phyloP scores from a whole-genome alignment of 2,797 vertebrate genomes.

The Hybognathus amarus region DNA sequence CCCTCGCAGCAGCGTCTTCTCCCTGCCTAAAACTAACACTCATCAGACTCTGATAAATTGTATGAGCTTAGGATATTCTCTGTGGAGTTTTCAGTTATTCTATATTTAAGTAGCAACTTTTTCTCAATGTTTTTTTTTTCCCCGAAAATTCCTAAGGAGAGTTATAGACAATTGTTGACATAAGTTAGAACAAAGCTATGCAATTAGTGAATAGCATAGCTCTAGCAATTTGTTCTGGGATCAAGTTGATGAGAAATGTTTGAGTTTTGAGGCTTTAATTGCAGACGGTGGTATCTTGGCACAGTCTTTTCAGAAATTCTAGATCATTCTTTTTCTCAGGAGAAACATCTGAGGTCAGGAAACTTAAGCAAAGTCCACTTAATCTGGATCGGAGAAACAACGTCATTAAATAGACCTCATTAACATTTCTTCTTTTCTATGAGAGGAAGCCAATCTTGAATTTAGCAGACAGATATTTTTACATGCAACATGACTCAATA shows the following conservation, averaged over 20 bases:
- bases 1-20: not conserved
- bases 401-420: conserved; percentile 18
- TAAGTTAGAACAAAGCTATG: not conserved
- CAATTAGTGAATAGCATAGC: not conserved
- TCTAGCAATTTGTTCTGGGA: not conserved
- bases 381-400: not conserved
- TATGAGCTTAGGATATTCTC: not conserved
- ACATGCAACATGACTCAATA: conserved; percentile 6
- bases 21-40: conserved; percentile 15
- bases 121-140: not conserved
- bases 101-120: not conserved
- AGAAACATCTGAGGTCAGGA: not conserved
- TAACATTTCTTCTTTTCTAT: not conserved
- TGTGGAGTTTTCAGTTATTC: conserved; percentile 1
- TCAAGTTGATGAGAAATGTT: not conserved
- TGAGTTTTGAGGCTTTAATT: not conserved
- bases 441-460: not conserved
- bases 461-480: conserved; percentile 12
- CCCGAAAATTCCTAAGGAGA: not conserved
- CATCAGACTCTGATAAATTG: not conserved
- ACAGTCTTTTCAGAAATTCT: conserved; percentile 15
- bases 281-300: not conserved
- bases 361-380: not conserved
- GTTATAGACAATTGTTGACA: not conserved
- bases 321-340: not conserved